Evolutionary conservation across 2,888 invertebrate genomes (phyloP), one percentile per base, ranked within the genome.

Genomic region (Pollenia amentaria): DNA sequence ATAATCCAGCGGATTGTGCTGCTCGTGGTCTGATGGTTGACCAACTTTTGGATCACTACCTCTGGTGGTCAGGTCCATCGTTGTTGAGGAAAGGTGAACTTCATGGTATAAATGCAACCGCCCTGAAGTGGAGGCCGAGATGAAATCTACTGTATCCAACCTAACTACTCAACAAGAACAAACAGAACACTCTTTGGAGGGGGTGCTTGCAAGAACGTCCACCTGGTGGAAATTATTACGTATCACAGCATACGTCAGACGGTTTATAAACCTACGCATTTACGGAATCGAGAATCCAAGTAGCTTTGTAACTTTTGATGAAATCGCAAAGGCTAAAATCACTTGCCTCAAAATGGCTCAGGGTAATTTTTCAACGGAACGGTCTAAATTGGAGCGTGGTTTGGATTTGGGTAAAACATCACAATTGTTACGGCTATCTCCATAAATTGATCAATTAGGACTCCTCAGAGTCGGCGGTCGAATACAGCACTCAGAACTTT

Each of bases 381-480:
- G 40, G 21, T 40, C 48, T 3, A 44, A 14, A 4, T 46, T 86
- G 67, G 53, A 11, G 0, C 67, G 64, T 18, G 51, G 70, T 1
- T 11, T 14, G 0, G 4, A 16, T 2, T 7, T 84, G 12, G 14
- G 10, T 11, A 69, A 51, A 11, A 40, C 14, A 7, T 77, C 81
- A 10, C 60, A 67, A 29, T 38, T 84, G 7, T 12, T 46, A 4
- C 69, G 79, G 42, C 76, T 86, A 8, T 60, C 78, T 6, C 85
- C 85, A 11, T 86, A 62, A 53, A 14, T 88, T 12, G 84, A 84
- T 60, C 18, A 53, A 11, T 4, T 18, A 18, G 51, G 78, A 10
- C 46, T 86, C 7, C 40, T 86, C 4, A 40, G 84, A 46, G 86
- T 82, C 11, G 81, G 88, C 21, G 85, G 86, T 1, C 78, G 85